Base-by-base conservation (phyloP, 2,113 vertebrate species). In the Phoenicopterus ruber region DNA sequence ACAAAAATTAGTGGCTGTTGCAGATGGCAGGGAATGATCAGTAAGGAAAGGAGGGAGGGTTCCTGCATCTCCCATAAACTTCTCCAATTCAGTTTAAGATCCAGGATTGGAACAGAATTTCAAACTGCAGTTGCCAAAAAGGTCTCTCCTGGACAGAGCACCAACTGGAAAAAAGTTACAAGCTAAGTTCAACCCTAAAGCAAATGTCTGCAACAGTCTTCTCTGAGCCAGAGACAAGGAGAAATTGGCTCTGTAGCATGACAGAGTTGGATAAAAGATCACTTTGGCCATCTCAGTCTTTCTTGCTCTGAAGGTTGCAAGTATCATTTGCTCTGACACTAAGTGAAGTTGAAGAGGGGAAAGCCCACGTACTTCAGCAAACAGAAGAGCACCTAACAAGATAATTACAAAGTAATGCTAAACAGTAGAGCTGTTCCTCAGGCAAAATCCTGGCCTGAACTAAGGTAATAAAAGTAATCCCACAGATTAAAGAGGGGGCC, bases 81-180 rank as follows among this genome's bases (percentile, higher is more conserved):
- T 83, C 54, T 54, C 13, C 29, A 2, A 34, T 76, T 71, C 71
- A 54, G 17, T 86, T 90, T 90, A 44, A 88, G 71, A 82, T 57
- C 70, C 47, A 62, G 52, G 47, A 15, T 28, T 82, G 78, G 70
- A 90, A 82, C 69, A 91, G 40, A 74, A 84, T 82, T 96, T 96
- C 78, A 91, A 69, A 69, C 42, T 36, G 31, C 34, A 65, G 31
- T 76, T 97, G 84, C 84, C 84, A 93, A 49, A 92, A 92, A 79
- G 38, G 52, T 61, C 77, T 91, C 94, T 97, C 57, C 87, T 82
- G 87, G 89, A 82, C 82, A 76, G 34, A 89, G 11, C 40, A 87
- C 55, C 44, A 79, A 72, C 17, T 85, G 81, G 81, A 94, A 94
- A 94, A 93, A 95, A 69, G 8, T 52, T 87, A 28, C 31, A 87